Percentiles rank a stretch among this genome's conserved stretches.
Conservation (phyloP, 1,140 invertebrate genomes). For the Pentalonia nigronervosa region DNA sequence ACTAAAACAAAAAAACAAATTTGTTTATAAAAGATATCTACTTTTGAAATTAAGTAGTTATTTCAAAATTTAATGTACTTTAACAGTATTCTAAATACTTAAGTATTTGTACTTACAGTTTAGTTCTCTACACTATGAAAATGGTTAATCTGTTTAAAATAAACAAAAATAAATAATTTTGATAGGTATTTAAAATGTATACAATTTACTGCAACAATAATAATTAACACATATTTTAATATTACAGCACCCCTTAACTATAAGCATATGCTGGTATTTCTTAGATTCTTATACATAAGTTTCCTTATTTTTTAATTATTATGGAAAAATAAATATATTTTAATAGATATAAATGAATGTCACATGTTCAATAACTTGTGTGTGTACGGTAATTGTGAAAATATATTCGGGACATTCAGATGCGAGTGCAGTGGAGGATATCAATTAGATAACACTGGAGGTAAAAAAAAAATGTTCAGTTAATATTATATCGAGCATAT, state of each 20-base stretch:
- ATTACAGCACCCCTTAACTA: not conserved
- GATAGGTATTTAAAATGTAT: not conserved
- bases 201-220: not conserved
- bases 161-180: not conserved
- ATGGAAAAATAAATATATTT: not conserved
- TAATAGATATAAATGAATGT: conserved; percentile 88
- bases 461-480: conserved; percentile 61
- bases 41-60: too few relatives aligned
- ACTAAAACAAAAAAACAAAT: too few relatives aligned
- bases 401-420: conserved; percentile 86
- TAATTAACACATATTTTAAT: not conserved
- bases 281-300: not conserved
- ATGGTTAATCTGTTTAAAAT: not conserved
- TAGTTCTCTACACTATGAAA: not conserved
- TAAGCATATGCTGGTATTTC: not conserved
- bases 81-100: not conserved
- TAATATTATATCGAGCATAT: too few relatives aligned
- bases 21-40: too few relatives aligned
- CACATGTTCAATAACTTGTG: conserved; percentile 86
- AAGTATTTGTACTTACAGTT: not conserved
- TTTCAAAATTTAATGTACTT: not conserved
- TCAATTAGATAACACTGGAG: conserved; percentile 77
- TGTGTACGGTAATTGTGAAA: conserved; percentile 85
- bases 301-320: not conserved
- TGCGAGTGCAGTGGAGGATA: conserved; percentile 87